phyloP scores from a whole-genome alignment of 1,140 invertebrate species.

The Drosophila melanogaster region Release_6_plus_ISO1_MT NT_033777.3:20775501-20776000 shows the following conservation, averaged over 20 bases:
- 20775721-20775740: slow-evolving; percentile 64
- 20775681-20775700: slow-evolving; percentile 63
- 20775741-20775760: slow-evolving; percentile 64
- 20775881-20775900: slow-evolving; percentile 49
- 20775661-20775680: slow-evolving; percentile 84
- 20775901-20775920: slow-evolving; percentile 61
- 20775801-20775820: slow-evolving; percentile 81
- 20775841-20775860: slow-evolving; percentile 59
- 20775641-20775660: slow-evolving; percentile 84
- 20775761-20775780: slow-evolving; percentile 8
- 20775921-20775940: slow-evolving; percentile 52
- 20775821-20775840: slow-evolving; percentile 63
- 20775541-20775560: slow-evolving; percentile 12
- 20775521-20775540: slow-evolving; percentile 47
- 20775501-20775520: slow-evolving; percentile 81
- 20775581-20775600: slow-evolving; percentile 52
- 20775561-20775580: slow-evolving; percentile 25
- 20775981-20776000: slow-evolving; percentile 72
- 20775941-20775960: slow-evolving; percentile 38
- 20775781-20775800: slow-evolving; percentile 40
- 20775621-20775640: slow-evolving; percentile 80
- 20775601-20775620: slow-evolving; percentile 56
- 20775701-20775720: slow-evolving; percentile 82
- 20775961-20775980: slow-evolving; percentile 74
- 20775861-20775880: slow-evolving; percentile 37